Percentiles rank a stretch among this genome's conserved stretches.
These are phyloP conservation scores for Dilophus febrilis DNA, from an alignment of 2,888 invertebrate genomes.

Conservation along the genomic window DNA sequence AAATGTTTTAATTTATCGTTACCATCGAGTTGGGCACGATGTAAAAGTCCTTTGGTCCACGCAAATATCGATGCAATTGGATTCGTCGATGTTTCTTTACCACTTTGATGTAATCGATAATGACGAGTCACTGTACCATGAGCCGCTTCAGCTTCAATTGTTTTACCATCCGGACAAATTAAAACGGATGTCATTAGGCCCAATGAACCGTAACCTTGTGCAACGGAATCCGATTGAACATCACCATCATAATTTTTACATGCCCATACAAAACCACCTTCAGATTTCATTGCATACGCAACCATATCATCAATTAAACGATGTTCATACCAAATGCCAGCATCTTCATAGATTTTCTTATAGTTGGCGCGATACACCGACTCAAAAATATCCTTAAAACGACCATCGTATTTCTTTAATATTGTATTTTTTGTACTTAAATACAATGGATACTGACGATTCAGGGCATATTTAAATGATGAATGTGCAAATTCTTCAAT, in stretches of 20 bases:
- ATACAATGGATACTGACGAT: constrained; percentile 73
- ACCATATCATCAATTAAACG: constrained; percentile 98
- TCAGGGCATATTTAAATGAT: constrained; percentile 79
- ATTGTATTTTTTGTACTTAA: constrained; percentile 96
- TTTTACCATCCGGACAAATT: constrained; percentile 93
- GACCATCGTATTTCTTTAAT: constrained; percentile 87
- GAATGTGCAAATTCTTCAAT: constrained; percentile 87
- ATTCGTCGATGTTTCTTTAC: constrained; percentile 96
- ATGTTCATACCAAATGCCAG: constrained; percentile 94
- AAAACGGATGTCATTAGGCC: constrained; percentile 98
- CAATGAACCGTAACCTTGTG: constrained; percentile 90
- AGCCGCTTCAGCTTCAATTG: constrained; percentile 95
- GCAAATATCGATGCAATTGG: constrained; percentile 99
- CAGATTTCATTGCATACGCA: constrained; percentile 92
- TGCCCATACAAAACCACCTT: constrained; percentile 98
- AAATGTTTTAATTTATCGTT: constrained; percentile 62
- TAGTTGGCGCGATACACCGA: constrained; percentile 84
- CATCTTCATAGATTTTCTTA: constrained; percentile 64
- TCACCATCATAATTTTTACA: constrained; percentile 99
- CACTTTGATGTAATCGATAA: constrained; percentile 75
- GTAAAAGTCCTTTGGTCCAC: constrained; percentile 87
- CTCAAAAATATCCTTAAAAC: constrained; percentile 95
- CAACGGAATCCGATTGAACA: constrained; percentile 95
- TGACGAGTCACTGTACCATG: constrained; percentile 95
- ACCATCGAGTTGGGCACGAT: constrained; percentile 84